Base-by-base conservation (phyloP, 2,888 invertebrate species). In the Eledona agricola region DNA sequence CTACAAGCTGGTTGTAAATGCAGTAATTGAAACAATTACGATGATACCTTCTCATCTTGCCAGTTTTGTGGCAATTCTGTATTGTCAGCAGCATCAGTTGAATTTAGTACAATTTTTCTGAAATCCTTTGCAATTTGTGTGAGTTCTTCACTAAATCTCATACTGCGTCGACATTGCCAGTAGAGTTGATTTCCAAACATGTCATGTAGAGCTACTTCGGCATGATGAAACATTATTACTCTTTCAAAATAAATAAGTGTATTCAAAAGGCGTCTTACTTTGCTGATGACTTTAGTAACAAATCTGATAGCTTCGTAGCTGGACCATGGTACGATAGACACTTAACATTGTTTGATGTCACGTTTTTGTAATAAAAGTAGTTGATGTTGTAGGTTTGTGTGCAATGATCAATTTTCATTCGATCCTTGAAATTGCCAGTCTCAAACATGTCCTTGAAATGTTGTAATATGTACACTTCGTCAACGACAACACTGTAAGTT, bases 161-260 rank as follows among this genome's bases (percentile, higher is more conserved):
- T 94, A 67, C 97, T 97, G 62, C 93, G 83, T 53, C 93, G 80
- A 10, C 89, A 91, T 60, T 81, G 78, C 97, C 97, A 97, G 74
- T 91, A 97, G 13, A 83, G 77, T 43, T 78, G 78, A 26, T 87
- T 87, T 0, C 96, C 96, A 77, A 91, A 97, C n/a, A 79, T 78
- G 66, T 94, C 88, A 72, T 96, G 96, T 11, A 96, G 73, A 1
- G 91, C 85, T 49, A 93, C 88, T 78, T 96, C 96, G 6, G 90
- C 93, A 71, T 89, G 88, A 55, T 87, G 81, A 65, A 91, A 81
- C 80, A 89, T 82, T 2, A 90, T 75, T 17, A 80, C 80, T 60
- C 80, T 83, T 40, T 10, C 5, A 32, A 53, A 34, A 37, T 28
- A 20, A 54, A 25, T n/a, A 7, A 12, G 9, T n/a, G 7, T 13